phyloP scores from a whole-genome alignment of 2,113 vertebrate species.

The Pycnonotus jocosus region DNA sequence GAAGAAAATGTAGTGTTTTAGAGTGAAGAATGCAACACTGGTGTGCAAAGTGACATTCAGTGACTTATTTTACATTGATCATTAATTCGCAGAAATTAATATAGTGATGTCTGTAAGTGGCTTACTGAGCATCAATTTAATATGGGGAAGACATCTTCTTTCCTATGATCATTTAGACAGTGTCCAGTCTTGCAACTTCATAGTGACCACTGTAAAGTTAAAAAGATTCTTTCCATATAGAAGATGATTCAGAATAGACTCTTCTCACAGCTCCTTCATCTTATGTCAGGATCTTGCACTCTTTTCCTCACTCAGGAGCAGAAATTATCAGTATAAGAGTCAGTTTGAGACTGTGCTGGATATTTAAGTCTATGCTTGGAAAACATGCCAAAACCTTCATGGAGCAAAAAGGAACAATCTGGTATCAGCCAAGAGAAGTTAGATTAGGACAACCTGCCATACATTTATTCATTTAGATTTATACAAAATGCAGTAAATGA shows the following conservation, averaged over 20 bases:
- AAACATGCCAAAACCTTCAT: not conserved
- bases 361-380: not conserved
- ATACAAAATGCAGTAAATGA: constrained; percentile 6
- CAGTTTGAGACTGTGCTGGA: not conserved
- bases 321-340: not conserved
- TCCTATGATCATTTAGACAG: not conserved
- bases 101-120: not conserved
- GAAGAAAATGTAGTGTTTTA: not conserved
- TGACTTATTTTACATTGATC: not conserved
- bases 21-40: not conserved
- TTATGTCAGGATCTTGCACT: not conserved
- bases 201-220: not conserved
- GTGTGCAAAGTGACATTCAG: not conserved
- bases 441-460: not conserved
- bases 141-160: not conserved
- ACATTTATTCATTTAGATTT: constrained; percentile 17
- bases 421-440: not conserved
- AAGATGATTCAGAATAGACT: not conserved
- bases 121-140: not conserved
- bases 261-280: not conserved
- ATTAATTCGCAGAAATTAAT: not conserved
- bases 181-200: not conserved
- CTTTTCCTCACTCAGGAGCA: not conserved
- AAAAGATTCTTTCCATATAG: not conserved
- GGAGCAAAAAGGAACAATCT: not conserved